A percentile compares a stretch with the other conserved stretches of the same genome.
Conservation (phyloP, 2,113 vertebrate genomes). For the Epinephelus lanceolatus region DNA sequence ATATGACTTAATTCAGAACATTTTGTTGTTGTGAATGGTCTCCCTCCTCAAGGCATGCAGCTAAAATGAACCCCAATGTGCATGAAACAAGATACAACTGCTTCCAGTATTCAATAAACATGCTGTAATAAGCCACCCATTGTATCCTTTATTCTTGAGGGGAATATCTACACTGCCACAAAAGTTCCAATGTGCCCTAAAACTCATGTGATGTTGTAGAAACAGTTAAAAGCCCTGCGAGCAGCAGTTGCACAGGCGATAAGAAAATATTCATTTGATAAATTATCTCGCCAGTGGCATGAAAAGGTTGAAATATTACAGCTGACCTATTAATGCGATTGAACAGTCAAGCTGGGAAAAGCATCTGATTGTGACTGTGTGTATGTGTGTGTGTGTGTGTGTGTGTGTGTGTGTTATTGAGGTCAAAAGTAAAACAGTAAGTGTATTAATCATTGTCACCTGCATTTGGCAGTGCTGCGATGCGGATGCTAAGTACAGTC, state of each 20-base stretch:
- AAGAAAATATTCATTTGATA: conserved; percentile 50
- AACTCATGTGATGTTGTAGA: conserved; percentile 24
- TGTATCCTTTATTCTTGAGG: conserved; percentile 19
- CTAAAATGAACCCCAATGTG: conserved; percentile 29
- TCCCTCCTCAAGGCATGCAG: conserved; percentile 10
- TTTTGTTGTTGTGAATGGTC: conserved; percentile 39
- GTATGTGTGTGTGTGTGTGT: conserved; percentile 8
- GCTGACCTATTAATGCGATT: conserved; percentile 9
- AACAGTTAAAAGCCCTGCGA: neutral
- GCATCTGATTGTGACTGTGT: neutral
- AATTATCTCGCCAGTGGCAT: conserved; percentile 27
- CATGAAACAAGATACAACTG: conserved; percentile 44
- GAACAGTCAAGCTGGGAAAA: conserved; percentile 20
- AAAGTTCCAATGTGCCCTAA: conserved; percentile 11
- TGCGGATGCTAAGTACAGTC: conserved; percentile 34
- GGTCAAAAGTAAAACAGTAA: conserved; percentile 49
- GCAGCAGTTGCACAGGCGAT: conserved; percentile 4
- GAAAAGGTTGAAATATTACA: conserved; percentile 15
- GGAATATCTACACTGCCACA: neutral
- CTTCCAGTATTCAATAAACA: conserved; percentile 45
- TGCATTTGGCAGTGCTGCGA: neutral
- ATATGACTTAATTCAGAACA: conserved; percentile 21
- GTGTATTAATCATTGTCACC: conserved; percentile 61
- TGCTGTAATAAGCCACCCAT: conserved; percentile 43
- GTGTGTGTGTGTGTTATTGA: neutral